Evolutionary conservation across 2,797 vertebrate genomes (phyloP).

Genomic region (Smutsia temminckii): DNA sequence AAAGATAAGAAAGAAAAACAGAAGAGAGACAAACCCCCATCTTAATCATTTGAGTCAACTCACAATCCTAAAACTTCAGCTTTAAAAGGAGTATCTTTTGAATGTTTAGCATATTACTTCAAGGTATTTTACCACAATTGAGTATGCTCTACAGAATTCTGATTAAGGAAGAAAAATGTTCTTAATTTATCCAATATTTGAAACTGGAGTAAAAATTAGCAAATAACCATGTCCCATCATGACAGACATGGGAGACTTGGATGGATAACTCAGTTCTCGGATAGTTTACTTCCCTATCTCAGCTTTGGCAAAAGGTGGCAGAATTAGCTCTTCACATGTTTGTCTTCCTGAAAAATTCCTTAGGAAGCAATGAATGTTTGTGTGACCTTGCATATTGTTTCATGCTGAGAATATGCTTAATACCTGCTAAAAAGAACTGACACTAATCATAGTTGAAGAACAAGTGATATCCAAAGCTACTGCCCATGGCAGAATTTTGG

Average conservation of each 20-base stretch:
- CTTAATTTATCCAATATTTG: constrained; percentile 2
- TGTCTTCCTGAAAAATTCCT: neutral
- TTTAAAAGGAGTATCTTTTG: constrained; percentile 24
- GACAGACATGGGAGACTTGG: neutral
- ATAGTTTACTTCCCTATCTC: neutral
- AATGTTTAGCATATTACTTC: constrained; percentile 33
- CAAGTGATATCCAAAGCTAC: neutral
- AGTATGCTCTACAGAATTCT: neutral
- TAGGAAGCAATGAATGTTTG: neutral
- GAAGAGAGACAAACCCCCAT: constrained; percentile 4
- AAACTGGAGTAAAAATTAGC: constrained; percentile 29
- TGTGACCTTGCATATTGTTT: neutral
- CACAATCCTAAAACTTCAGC: constrained; percentile 7
- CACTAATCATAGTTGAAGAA: neutral
- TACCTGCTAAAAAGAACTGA: neutral
- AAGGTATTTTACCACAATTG: constrained; percentile 6
- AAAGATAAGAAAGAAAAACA: constrained; percentile 59
- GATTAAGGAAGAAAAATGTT: neutral
- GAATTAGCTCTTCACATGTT: neutral
- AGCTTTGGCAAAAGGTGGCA: neutral
- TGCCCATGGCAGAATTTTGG: neutral
- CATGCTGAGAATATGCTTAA: neutral
- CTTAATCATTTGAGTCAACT: constrained; percentile 35
- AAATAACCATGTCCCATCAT: neutral
- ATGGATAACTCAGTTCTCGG: neutral